Conservation (phyloP, 1,140 invertebrate genomes). For the Bombus consobrinus region DNA sequence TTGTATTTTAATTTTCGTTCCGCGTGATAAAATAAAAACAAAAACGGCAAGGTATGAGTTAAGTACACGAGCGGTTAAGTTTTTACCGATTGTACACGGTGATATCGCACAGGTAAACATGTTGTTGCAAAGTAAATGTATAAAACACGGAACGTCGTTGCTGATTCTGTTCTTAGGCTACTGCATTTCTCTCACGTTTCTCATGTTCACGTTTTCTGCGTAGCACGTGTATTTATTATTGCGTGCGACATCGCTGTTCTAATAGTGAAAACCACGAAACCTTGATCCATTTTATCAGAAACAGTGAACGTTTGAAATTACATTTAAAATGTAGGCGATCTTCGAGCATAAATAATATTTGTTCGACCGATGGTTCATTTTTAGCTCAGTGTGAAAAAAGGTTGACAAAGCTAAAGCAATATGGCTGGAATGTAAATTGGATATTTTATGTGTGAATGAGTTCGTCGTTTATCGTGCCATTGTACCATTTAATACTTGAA, state of each 20-base stretch:
- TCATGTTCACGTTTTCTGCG: slow-evolving; percentile 19
- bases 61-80: background rate
- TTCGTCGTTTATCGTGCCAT: too few relatives aligned
- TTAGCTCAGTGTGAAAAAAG: too few relatives aligned
- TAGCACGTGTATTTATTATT: slow-evolving; percentile 2
- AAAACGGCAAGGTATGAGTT: background rate
- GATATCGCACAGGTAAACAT: background rate
- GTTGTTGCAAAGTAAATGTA: background rate
- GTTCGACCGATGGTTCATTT: too few relatives aligned
- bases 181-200: slow-evolving; percentile 25
- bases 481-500: too few relatives aligned
- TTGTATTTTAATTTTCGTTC: background rate
- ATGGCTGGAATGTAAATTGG: too few relatives aligned
- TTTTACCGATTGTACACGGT: background rate
- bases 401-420: too few relatives aligned
- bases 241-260: too few relatives aligned
- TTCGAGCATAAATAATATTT: background rate
- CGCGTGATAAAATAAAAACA: background rate
- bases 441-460: too few relatives aligned
- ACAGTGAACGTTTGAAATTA: background rate
- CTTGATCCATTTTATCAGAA: background rate
- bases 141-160: background rate
- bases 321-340: background rate
- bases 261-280: background rate
- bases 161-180: background rate